Conservation (phyloP, 2,797 vertebrate genomes). For the Melanotaenia maccullochi region DNA sequence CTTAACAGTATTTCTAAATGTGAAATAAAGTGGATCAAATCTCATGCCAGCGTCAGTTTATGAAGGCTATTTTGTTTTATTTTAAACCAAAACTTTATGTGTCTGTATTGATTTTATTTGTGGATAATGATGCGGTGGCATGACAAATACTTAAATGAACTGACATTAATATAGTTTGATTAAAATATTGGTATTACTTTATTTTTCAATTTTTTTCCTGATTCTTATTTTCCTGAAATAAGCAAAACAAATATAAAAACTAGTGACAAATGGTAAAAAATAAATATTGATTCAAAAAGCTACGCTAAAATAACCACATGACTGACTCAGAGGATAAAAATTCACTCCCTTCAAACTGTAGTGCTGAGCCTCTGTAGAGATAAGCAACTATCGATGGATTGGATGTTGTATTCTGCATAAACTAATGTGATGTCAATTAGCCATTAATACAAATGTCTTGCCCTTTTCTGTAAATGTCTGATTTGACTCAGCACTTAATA, state of each 20-base stretch:
- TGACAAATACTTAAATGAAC: neutral
- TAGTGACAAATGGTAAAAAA: slow-evolving; percentile 42
- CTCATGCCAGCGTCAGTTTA: neutral
- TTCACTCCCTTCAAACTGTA: slow-evolving; percentile 49
- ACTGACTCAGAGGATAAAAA: slow-evolving; percentile 57
- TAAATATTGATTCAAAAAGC: slow-evolving; percentile 17
- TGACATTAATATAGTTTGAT: neutral
- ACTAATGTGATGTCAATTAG: slow-evolving; percentile 84
- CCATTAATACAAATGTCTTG: slow-evolving; percentile 84
- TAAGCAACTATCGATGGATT: slow-evolving; percentile 81
- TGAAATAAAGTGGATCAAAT: slow-evolving; percentile 3
- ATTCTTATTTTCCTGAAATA: slow-evolving; percentile 23
- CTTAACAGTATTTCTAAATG: slow-evolving; percentile 26
- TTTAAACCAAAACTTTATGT: neutral
- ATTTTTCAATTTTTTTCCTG: neutral
- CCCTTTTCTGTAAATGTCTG: slow-evolving; percentile 80
- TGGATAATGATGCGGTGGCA: neutral
- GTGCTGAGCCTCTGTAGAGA: slow-evolving; percentile 63
- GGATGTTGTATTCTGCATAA: slow-evolving; percentile 79
- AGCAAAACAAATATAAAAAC: slow-evolving; percentile 15
- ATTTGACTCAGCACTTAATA: slow-evolving; percentile 78
- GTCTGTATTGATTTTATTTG: neutral
- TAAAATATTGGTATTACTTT: neutral
- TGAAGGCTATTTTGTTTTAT: neutral
- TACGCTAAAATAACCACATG: slow-evolving; percentile 30